Evolutionary conservation across 2,113 vertebrate species (phyloP).

Genomic region (Urocolius indicus): DNA sequence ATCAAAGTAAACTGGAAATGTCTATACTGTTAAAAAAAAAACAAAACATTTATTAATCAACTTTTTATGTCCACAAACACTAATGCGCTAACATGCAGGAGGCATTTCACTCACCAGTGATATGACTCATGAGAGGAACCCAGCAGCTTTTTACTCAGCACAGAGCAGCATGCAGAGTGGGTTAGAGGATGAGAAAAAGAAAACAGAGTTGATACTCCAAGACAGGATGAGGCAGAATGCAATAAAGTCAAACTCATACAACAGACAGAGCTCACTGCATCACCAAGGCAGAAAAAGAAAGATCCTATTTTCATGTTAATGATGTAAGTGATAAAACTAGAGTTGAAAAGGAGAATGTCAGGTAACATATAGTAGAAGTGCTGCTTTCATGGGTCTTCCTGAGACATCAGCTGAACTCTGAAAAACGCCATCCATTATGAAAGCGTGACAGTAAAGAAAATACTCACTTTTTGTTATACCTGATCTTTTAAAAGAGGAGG

Average conservation of each 20-base stretch:
- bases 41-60: background rate
- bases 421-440: background rate
- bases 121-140: slow-evolving; percentile 39
- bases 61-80: background rate
- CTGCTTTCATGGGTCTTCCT: background rate
- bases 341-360: background rate
- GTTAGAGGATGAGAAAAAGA: slow-evolving; percentile 13
- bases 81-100: background rate
- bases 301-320: background rate
- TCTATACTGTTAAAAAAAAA: background rate
- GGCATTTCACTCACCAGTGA: slow-evolving; percentile 16
- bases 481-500: background rate
- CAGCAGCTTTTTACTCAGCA: slow-evolving; percentile 1
- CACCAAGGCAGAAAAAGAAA: background rate
- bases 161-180: slow-evolving; percentile 7
- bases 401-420: background rate
- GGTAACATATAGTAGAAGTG: background rate
- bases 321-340: background rate
- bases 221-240: background rate
- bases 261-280: background rate
- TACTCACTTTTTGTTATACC: background rate
- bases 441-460: background rate
- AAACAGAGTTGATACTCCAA: background rate
- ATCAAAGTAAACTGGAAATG: background rate
- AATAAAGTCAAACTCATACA: background rate